Base-by-base conservation (phyloP, 2,113 vertebrate genomes). In the Octodon degus region DNA sequence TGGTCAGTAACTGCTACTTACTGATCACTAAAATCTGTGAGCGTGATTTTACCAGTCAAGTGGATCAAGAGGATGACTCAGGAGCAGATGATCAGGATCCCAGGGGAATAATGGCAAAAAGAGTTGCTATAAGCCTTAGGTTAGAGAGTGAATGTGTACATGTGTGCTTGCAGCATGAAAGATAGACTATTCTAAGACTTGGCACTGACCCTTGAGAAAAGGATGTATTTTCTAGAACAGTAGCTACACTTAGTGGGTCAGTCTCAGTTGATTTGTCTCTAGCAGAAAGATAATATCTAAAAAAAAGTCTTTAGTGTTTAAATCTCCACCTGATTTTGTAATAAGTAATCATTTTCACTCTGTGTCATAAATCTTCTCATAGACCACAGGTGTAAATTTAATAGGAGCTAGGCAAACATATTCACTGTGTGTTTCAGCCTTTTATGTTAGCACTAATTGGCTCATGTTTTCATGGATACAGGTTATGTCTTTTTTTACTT, bases 231-330 rank as follows among this genome's bases (percentile, higher is more conserved):
- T 10, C 32, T 7, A 17, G 77, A 86, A 94, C 3, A 70, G 24
- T 40, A 86, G 27, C 50, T 92, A 20, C 40, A 50, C 72, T 79
- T 80, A 34, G 53, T 88, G 13, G 79, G 87, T 63, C 24, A 60
- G 8, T 74, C 55, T 79, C 81, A 84, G 27, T 7, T 79, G 19
- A 47, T 47, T 85, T 88, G 85, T 91, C 43, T 85, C 2, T 83
- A n/a, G 6, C 12, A 30, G 77, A 86, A 9, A 84, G 22, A 43
- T 5, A 37, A 10, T 74, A 81, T 81, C 65, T 93, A 19, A 5
- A 95, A 34, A 34, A 67, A 30, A 88, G 3, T 91, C 22, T 90
- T 95, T 77, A 86, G 55, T 32, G 47, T 24, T 93, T 68, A 89
- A 81, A 81, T 95, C 37, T 60, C 43, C 2, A 19, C 8, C 11